Conservation (phyloP, 1,140 invertebrate species). For the Rhagoletis zephyria region DNA sequence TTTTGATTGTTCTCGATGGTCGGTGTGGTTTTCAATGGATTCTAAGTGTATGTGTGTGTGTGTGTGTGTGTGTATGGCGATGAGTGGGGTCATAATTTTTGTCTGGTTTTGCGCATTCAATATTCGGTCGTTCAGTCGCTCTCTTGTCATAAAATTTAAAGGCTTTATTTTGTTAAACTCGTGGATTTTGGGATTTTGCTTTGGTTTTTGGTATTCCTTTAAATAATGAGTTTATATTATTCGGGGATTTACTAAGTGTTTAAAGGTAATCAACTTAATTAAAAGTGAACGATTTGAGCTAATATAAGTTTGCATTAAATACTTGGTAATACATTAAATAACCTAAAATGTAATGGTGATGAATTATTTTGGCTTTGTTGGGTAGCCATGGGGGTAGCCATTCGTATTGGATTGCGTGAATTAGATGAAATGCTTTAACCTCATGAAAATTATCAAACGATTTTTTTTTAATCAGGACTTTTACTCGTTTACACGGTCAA, state of each 20-base stretch:
- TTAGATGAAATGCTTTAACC: too few relatives aligned
- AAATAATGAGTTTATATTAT: constrained; percentile 41
- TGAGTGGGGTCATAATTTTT: not conserved
- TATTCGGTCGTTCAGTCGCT: not conserved
- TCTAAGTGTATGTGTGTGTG: not conserved
- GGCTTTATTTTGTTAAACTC: constrained; percentile 6
- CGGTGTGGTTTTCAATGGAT: not conserved
- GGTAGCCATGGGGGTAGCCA: not conserved
- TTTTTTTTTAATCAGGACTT: too few relatives aligned
- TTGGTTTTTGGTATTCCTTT: constrained; percentile 22
- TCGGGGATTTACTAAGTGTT: not conserved
- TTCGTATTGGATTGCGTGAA: too few relatives aligned
- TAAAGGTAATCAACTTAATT: constrained; percentile 10
- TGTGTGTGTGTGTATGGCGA: not conserved
- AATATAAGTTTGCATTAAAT: not conserved
- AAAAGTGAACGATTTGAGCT: not conserved
- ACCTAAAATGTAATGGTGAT: not conserved
- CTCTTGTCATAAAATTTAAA: constrained; percentile 27
- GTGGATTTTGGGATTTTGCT: constrained; percentile 15
- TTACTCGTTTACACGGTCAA: too few relatives aligned
- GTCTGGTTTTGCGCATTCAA: not conserved
- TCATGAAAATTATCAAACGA: too few relatives aligned
- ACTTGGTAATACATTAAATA: not conserved
- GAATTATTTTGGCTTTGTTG: not conserved
- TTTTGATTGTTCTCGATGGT: not conserved